Base-by-base conservation (phyloP, 1,140 invertebrate species). In the Tetramorium parvispinum region DNA sequence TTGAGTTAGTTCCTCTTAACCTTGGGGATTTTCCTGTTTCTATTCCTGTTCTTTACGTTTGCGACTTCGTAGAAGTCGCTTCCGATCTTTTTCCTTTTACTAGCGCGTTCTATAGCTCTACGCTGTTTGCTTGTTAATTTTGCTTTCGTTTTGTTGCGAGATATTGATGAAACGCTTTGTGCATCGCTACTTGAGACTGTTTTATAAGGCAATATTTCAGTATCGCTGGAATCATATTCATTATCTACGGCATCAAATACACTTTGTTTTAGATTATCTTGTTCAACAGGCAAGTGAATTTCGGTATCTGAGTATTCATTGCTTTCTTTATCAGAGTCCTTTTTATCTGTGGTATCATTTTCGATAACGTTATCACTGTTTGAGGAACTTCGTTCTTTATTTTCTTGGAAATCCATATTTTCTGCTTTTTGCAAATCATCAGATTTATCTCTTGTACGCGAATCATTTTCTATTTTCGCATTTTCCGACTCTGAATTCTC, bases 21-120 rank as follows among this genome's bases (percentile, higher is more conserved):
- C 91, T 94, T 94, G 0, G 93, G 93, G 32, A 94, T 66, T 92
- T 96, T 97, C 88, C 96, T 96, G 91, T 96, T 96, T 90, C 96
- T 96, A 94, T 97, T 98, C 86, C 96, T 96, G 93, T 98, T 99
- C 94, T 99, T 99, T 40, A 99, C 98, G 96, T 99, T 99, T 3
- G 97, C 96, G 40, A 97, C 96, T 96, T 98, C 97, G 94, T 99
- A 99, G 93, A 99, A 99, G 95, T 99, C 98, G 92, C 97, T 98
- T 85, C 98, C 98, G 87, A 98, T 97, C 92, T 98, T 99, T 93
- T 98, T 98, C 3, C 97, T 96, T 93, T 97, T 98, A 86, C 96
- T 95, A 24, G 97, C 96, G 77, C 98, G 96, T 88, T 98, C 97
- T 18, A 97, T 82, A 8, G 97, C 97, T 91, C 98, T 96, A 88